Base-by-base conservation (phyloP, 2,888 invertebrate genomes). In the Dione juno region DNA sequence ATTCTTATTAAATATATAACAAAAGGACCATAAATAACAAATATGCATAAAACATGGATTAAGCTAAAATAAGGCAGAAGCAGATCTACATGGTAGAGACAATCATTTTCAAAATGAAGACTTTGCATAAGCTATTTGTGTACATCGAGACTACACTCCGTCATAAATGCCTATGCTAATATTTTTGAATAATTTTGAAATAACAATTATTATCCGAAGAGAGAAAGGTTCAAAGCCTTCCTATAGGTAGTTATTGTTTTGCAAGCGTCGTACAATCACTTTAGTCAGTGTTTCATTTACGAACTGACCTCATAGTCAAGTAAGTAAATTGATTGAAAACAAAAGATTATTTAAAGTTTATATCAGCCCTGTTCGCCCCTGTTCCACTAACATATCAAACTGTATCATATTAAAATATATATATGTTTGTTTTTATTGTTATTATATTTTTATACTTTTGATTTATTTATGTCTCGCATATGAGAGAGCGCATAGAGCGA, bases 241-340 rank as follows among this genome's bases (percentile, higher is more conserved):
- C 45, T 45, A n/a, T 45, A 45, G 5, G 16, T 48, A 48, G 53
- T 14, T 35, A 54, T 54, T 54, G 28, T 54, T 53, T 53, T 37
- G n/a, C 35, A 53, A 53, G 53, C 50, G 19, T 35, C 35, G 9
- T 35, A n/a, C 35, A 53, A 35, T 35, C 53, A 53, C 35, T 53
- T 3, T 6, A 3, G 53, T 3, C 52, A 21, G 13, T 7, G 53
- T n/a, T 54, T 54, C 54, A 35, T n/a, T 54, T 54, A 35, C n/a
- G 35, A 3, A 35, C 35, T 35, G 54, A 54, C 54, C 53, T 54
- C 5, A 54, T 35, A 54, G 3, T 54, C 5, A n/a, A 53, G 10
- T 53, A n/a, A 54, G 54, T 54, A 54, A n/a, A 54, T 54, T 54
- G 35, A 54, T 35, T 54, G 35, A 10, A 37, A 35, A 37, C 35